These are phyloP conservation scores for Syngnathus acus DNA, from an alignment of 2,797 vertebrate genomes.

Conservation along the genomic window DNA sequence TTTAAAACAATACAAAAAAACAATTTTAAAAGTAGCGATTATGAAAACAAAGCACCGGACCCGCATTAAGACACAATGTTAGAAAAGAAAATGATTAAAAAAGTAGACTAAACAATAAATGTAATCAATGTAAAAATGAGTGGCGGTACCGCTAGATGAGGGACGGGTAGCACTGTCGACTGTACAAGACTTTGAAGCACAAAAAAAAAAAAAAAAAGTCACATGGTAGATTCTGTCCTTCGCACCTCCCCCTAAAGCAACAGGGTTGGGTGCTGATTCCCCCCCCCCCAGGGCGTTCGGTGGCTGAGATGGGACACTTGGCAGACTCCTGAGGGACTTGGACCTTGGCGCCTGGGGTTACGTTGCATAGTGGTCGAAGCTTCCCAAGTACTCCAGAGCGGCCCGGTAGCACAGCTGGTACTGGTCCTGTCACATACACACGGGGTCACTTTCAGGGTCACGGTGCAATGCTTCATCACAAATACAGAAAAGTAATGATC, in stretches of 20 bases:
- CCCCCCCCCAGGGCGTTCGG: conserved; percentile 66
- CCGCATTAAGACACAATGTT: conserved; percentile 32
- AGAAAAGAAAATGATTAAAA: conserved; percentile 59
- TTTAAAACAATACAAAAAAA: not conserved
- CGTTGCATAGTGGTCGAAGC: conserved; percentile 99
- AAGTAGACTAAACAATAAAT: conserved; percentile 61
- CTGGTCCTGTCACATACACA: conserved; percentile 77
- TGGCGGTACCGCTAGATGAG: conserved; percentile 40
- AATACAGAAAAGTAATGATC: not conserved
- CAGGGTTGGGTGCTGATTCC: conserved; percentile 31
- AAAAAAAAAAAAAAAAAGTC: not conserved
- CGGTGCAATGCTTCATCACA: not conserved
- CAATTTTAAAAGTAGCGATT: conserved; percentile 40
- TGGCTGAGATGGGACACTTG: conserved; percentile 83
- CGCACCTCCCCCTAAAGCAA: not conserved
- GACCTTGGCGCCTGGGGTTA: conserved; percentile 78
- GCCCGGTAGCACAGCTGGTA: conserved; percentile 96
- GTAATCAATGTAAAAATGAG: conserved; percentile 29
- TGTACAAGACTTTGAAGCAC: conserved; percentile 35
- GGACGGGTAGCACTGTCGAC: conserved; percentile 36
- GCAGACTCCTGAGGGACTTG: conserved; percentile 70
- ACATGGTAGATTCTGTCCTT: not conserved
- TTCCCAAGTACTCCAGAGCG: conserved; percentile 92
- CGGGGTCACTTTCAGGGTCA: not conserved
- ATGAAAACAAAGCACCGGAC: conserved; percentile 50